Evolutionary conservation across 1,140 invertebrate species (phyloP).

Genomic region (Formica exsecta): DNA sequence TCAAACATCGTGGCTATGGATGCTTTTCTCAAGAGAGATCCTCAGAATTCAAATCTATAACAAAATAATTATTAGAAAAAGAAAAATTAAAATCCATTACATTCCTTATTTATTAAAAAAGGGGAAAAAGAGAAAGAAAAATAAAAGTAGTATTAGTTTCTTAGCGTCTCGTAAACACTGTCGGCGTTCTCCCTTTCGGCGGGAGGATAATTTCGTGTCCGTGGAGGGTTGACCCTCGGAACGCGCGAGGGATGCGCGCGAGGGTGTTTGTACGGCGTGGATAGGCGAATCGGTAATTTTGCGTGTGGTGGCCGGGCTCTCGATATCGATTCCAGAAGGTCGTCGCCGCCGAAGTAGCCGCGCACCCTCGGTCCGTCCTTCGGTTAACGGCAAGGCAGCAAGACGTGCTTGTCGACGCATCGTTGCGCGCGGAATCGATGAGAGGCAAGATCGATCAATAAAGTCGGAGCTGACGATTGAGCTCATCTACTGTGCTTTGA

Average conservation of each 20-base stretch:
- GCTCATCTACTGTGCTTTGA: not conserved
- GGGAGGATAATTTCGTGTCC: slow-evolving; percentile 39
- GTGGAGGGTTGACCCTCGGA: slow-evolving; percentile 21
- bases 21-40: not conserved
- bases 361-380: slow-evolving; percentile 51
- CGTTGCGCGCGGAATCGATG: slow-evolving; percentile 39
- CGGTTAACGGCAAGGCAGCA: slow-evolving; percentile 17
- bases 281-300: slow-evolving; percentile 59
- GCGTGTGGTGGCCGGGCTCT: slow-evolving; percentile 34
- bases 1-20: not conserved
- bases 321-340: slow-evolving; percentile 70
- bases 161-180: slow-evolving; percentile 9
- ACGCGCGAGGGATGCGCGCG: slow-evolving; percentile 39
- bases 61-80: not conserved
- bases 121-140: not conserved
- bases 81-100: not conserved
- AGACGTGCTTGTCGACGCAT: slow-evolving; percentile 27
- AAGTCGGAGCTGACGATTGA: not conserved
- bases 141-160: not conserved
- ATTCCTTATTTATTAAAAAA: not conserved
- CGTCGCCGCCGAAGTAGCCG: slow-evolving; percentile 49
- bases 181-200: slow-evolving; percentile 16
- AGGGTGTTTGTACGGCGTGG: slow-evolving; percentile 50
- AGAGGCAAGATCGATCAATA: slow-evolving; percentile 41
- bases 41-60: too few relatives aligned